Conservation (phyloP, 2,797 vertebrate species). For the Megaceryle alcyon region DNA sequence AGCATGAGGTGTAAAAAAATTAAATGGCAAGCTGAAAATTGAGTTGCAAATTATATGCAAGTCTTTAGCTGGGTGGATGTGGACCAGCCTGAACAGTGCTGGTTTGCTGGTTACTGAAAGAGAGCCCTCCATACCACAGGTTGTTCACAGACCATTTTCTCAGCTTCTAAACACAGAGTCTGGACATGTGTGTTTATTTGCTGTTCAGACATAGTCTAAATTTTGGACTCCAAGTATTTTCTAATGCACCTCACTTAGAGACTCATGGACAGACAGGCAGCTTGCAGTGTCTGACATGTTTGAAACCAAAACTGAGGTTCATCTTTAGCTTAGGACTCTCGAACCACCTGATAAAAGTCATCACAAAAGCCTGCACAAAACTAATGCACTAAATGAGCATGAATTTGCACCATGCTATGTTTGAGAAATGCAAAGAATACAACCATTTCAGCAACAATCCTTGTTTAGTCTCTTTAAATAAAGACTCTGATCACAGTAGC, state of each 20-base stretch:
- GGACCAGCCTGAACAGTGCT: background rate
- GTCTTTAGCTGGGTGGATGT: background rate
- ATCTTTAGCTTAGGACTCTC: background rate
- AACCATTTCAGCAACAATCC: background rate
- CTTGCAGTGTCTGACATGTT: background rate
- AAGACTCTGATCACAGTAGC: background rate
- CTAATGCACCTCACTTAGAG: background rate
- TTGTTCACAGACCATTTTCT: background rate
- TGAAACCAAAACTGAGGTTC: background rate
- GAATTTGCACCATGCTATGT: background rate
- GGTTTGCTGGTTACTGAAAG: background rate
- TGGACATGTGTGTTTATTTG: background rate
- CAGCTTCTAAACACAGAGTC: background rate
- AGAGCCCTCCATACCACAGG: background rate
- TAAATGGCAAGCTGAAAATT: background rate
- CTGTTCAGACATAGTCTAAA: background rate
- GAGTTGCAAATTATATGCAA: background rate
- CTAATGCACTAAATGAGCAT: background rate
- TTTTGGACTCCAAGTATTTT: background rate
- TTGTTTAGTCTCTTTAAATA: background rate
- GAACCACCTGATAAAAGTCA: background rate
- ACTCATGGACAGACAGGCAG: background rate
- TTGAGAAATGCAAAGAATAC: background rate
- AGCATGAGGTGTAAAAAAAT: background rate
- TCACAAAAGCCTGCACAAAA: background rate